These are phyloP conservation scores for Apodemia mormo DNA, from an alignment of 2,888 invertebrate genomes.

Conservation along the genomic window DNA sequence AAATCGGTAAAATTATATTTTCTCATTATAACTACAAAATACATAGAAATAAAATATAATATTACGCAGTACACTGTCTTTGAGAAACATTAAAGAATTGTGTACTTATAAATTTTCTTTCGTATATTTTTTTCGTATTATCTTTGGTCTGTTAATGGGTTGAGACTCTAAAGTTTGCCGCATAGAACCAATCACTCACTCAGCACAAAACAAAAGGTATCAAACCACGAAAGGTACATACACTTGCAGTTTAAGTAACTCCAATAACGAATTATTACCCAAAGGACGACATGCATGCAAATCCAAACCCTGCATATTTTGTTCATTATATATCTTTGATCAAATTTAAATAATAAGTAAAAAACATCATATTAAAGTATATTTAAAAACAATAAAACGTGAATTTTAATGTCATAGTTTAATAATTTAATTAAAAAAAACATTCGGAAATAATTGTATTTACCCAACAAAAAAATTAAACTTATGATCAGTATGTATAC, in stretches of 20 bases:
- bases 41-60: neutral
- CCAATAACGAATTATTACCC: neutral
- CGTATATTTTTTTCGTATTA: neutral
- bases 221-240: constrained; percentile 27
- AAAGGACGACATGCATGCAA: neutral
- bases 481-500: too few relatives aligned
- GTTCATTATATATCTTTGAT: constrained; percentile 3
- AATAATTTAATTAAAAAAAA: constrained; percentile 8
- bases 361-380: neutral
- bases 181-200: constrained; percentile 18
- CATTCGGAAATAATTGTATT: neutral
- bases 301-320: constrained; percentile 1
- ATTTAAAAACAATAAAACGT: constrained; percentile 9
- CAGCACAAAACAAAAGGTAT: constrained; percentile 22
- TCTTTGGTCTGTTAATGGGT: constrained; percentile 33
- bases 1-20: neutral
- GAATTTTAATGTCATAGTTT: constrained; percentile 7
- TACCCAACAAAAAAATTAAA: neutral
- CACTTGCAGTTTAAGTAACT: constrained; percentile 9
- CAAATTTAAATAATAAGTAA: neutral
- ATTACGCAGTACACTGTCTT: neutral
- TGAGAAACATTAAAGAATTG: neutral
- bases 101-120: neutral
- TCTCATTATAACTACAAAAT: neutral
- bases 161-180: constrained; percentile 29